Evolutionary conservation across 1,140 invertebrate genomes (phyloP).

Genomic region (Macrostomum lignano): DNA sequence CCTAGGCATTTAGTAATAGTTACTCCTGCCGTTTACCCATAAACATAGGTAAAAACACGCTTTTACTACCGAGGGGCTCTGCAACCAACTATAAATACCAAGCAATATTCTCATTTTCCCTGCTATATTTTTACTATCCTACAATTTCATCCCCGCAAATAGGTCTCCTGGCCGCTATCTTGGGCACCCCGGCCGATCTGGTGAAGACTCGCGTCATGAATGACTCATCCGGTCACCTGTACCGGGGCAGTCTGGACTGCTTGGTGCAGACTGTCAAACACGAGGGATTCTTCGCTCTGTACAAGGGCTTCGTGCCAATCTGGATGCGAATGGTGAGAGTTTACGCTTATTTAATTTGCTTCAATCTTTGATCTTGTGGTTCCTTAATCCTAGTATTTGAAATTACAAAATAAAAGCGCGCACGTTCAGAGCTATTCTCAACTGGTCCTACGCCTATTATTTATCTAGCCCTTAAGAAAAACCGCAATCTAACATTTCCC

Average conservation of each 20-base stretch:
- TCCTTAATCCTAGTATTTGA: too few species aligned
- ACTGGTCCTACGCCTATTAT: too few species aligned
- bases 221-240: slow-evolving; percentile 51
- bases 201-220: slow-evolving; percentile 76
- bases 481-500: too few species aligned
- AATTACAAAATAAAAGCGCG: too few species aligned
- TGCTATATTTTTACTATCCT: slow-evolving; percentile 16
- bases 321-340: slow-evolving; percentile 53
- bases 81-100: not conserved
- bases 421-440: too few species aligned
- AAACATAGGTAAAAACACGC: slow-evolving; percentile 1
- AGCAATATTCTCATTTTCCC: not conserved
- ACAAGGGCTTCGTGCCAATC: slow-evolving; percentile 76
- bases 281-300: slow-evolving; percentile 60
- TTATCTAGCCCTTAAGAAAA: too few species aligned
- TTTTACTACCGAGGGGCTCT: slow-evolving; percentile 1
- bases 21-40: too few species aligned
- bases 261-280: slow-evolving; percentile 51
- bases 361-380: too few species aligned
- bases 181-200: slow-evolving; percentile 68
- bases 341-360: too few species aligned
- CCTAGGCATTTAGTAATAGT: too few species aligned
- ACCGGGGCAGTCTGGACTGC: slow-evolving; percentile 56
- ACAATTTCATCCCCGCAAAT: slow-evolving; percentile 53
- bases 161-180: slow-evolving; percentile 50